phyloP scores from a whole-genome alignment of 2,888 invertebrate species.

The Drosophila meridionalis region DNA sequence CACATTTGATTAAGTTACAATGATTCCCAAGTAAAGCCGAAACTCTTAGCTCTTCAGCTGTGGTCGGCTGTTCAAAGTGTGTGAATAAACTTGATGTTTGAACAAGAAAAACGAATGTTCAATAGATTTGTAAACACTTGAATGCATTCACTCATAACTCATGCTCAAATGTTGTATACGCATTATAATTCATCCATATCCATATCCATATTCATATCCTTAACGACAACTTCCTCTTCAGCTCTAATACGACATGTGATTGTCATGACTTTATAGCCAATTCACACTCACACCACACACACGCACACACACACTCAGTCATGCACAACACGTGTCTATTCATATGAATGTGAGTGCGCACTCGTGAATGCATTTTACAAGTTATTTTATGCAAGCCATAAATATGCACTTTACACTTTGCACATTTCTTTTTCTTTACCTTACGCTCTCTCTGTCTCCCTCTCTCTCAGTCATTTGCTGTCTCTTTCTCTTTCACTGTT shows the following conservation, averaged over 20 bases:
- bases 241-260: constrained; percentile 66
- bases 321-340: constrained; percentile 63
- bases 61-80: constrained; percentile 19
- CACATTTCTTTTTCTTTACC: constrained; percentile 59
- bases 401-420: constrained; percentile 81
- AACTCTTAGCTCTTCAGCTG: neutral
- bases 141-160: constrained; percentile 32
- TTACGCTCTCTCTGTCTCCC: constrained; percentile 10
- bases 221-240: constrained; percentile 73
- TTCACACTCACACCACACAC: constrained; percentile 47
- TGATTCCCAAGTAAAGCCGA: neutral
- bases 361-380: constrained; percentile 77
- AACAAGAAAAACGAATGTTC: constrained; percentile 10
- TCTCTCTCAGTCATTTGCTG: neutral
- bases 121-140: constrained; percentile 21
- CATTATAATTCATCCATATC: constrained; percentile 47
- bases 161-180: constrained; percentile 33
- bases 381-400: constrained; percentile 81
- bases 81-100: constrained; percentile 1
- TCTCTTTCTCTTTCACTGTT: constrained; percentile 22
- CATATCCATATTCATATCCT: constrained; percentile 51
- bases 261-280: constrained; percentile 69
- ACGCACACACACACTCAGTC: constrained; percentile 41
- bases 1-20: constrained; percentile 3
- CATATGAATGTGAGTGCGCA: constrained; percentile 64